Conservation (phyloP, 2,113 vertebrate species). For the Syngnathus typhle region DNA sequence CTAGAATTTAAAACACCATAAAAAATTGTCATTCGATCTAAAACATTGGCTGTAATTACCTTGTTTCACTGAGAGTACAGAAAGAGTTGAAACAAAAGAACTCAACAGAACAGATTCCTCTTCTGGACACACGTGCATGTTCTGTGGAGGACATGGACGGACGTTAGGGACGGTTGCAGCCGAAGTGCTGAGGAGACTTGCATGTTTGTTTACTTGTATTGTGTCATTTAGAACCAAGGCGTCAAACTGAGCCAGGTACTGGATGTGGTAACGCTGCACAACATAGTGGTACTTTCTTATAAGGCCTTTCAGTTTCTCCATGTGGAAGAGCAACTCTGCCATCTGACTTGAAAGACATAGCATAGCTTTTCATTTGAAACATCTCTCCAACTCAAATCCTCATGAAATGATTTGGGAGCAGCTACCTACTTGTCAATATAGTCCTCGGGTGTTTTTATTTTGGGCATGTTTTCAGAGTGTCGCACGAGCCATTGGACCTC, state of each 20-base stretch:
- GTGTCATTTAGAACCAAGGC: constrained; percentile 83
- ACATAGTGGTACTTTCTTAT: constrained; percentile 60
- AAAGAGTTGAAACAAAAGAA: constrained; percentile 84
- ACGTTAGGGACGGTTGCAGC: not conserved
- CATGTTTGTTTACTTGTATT: constrained; percentile 75
- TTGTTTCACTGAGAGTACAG: constrained; percentile 80
- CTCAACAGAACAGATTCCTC: constrained; percentile 89
- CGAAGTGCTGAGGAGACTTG: not conserved
- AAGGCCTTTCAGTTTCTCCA: constrained; percentile 75
- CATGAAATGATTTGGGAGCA: not conserved
- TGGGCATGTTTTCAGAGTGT: constrained; percentile 85
- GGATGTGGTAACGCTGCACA: constrained; percentile 81
- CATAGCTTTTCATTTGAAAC: not conserved
- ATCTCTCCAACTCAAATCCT: not conserved
- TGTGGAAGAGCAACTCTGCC: constrained; percentile 81
- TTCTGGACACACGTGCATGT: constrained; percentile 88
- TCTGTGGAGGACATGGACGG: constrained; percentile 58
- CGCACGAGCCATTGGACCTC: constrained; percentile 85
- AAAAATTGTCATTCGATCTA: not conserved
- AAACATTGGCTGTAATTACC: constrained; percentile 55
- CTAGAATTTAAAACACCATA: not conserved
- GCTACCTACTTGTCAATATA: constrained; percentile 76
- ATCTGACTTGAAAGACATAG: constrained; percentile 65
- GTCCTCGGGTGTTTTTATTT: constrained; percentile 84
- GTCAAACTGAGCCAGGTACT: constrained; percentile 86